These are phyloP conservation scores for Salmo trutta DNA, from an alignment of 2,797 vertebrate species.

Conservation along the genomic window DNA sequence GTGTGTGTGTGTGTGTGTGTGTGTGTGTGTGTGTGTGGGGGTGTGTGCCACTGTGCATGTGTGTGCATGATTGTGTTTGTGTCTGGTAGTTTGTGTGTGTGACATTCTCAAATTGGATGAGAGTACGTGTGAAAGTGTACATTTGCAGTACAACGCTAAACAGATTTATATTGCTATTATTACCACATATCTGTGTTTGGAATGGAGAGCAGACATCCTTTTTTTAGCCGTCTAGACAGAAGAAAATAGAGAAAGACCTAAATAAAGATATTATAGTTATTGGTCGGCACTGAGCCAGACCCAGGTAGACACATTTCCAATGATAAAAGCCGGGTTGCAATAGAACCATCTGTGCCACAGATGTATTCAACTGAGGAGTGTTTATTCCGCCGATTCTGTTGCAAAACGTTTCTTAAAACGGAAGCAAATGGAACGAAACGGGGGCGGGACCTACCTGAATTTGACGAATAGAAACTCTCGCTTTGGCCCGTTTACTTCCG, in stretches of 20 bases:
- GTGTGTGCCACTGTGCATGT: too few relatives aligned
- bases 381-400: too few relatives aligned
- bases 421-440: too few relatives aligned
- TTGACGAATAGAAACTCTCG: too few relatives aligned
- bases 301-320: neutral
- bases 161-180: neutral
- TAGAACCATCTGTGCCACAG: constrained; percentile 1
- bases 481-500: too few relatives aligned
- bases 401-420: too few relatives aligned
- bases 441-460: too few relatives aligned
- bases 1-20: too few relatives aligned
- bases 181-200: neutral
- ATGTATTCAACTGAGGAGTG: neutral
- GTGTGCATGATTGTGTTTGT: neutral
- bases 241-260: neutral
- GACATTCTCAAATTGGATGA: neutral
- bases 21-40: too few relatives aligned
- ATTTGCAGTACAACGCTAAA: neutral
- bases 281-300: neutral
- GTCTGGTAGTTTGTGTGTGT: neutral
- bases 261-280: neutral
- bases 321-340: constrained; percentile 6
- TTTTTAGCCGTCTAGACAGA: too few relatives aligned
- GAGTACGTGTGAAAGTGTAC: neutral
- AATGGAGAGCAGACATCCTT: too few relatives aligned